phyloP scores from a whole-genome alignment of 2,113 vertebrate genomes.

The Benitochromis conjunctus region DNA sequence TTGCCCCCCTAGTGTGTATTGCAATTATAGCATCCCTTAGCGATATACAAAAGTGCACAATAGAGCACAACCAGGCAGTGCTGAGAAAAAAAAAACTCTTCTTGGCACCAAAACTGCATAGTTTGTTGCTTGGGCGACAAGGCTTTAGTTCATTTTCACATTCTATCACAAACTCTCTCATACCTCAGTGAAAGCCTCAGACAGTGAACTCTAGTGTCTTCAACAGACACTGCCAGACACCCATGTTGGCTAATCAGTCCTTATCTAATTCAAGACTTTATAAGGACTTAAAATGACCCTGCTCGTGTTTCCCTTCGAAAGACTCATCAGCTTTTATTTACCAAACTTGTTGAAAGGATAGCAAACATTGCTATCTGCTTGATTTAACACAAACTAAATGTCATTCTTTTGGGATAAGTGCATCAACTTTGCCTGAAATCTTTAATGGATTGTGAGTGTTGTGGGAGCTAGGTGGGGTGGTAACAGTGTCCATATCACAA shows the following conservation, averaged over 20 bases:
- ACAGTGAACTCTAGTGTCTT: constrained; percentile 1
- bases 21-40: constrained; percentile 50
- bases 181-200: neutral
- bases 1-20: constrained; percentile 39
- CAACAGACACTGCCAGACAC: constrained; percentile 5
- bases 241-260: constrained; percentile 7
- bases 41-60: constrained; percentile 56
- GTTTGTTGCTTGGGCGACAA: constrained; percentile 58
- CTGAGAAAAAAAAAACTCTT: constrained; percentile 18
- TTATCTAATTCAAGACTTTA: neutral
- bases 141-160: neutral
- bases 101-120: constrained; percentile 48
- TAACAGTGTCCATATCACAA: constrained; percentile 46
- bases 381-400: constrained; percentile 47
- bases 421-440: constrained; percentile 23
- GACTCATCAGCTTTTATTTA: constrained; percentile 37
- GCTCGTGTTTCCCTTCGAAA: neutral
- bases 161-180: constrained; percentile 1
- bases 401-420: constrained; percentile 54
- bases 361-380: constrained; percentile 52
- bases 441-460: constrained; percentile 21
- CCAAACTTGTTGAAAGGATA: constrained; percentile 30
- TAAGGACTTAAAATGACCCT: neutral
- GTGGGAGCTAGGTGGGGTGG: constrained; percentile 30
- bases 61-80: constrained; percentile 33